Conservation (phyloP, 2,797 vertebrate genomes). For the Acanthornis magna region DNA sequence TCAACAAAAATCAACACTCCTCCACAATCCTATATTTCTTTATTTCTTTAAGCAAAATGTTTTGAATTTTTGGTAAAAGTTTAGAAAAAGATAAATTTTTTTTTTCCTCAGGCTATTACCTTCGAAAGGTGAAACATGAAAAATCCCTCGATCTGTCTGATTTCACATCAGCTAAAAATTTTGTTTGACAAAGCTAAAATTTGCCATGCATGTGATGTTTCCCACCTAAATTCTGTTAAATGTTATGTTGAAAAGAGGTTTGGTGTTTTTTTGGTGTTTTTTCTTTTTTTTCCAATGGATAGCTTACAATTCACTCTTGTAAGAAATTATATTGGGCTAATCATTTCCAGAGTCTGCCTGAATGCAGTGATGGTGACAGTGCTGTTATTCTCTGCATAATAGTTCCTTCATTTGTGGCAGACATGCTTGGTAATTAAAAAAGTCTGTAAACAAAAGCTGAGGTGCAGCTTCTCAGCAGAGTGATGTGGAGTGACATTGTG, state of each 20-base stretch:
- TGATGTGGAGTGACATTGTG: background rate
- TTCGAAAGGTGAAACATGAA: background rate
- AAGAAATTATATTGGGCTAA: background rate
- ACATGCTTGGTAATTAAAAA: background rate
- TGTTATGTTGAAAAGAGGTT: background rate
- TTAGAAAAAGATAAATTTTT: background rate
- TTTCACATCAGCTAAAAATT: background rate
- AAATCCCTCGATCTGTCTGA: background rate
- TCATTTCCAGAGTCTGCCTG: background rate
- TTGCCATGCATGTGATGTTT: background rate
- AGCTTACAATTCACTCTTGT: background rate
- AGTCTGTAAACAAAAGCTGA: constrained; percentile 33
- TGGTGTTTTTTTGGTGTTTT: background rate
- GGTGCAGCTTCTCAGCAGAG: constrained; percentile 1
- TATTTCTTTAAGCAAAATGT: background rate
- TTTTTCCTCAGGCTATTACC: background rate
- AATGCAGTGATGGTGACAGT: background rate
- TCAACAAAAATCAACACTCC: background rate
- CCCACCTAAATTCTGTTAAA: background rate
- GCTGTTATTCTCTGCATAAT: background rate
- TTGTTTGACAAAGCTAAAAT: background rate
- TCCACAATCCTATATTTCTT: background rate
- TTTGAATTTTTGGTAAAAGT: background rate
- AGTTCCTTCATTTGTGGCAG: background rate
- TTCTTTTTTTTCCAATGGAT: background rate